phyloP scores from a whole-genome alignment of 2,888 invertebrate genomes.

The Auanema sp. region DNA sequence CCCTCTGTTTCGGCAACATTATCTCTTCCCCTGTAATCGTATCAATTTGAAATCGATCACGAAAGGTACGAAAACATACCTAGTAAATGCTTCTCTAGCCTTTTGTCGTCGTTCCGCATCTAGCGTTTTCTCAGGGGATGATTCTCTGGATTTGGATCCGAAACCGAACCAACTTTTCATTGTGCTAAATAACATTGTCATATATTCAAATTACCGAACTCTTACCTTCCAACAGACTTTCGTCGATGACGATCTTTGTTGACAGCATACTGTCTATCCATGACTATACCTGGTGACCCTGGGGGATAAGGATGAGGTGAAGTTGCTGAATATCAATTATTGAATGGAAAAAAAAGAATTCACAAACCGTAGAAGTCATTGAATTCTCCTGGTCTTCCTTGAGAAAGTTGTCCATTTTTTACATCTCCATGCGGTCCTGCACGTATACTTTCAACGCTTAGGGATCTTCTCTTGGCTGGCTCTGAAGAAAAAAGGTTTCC shows the following conservation, averaged over 20 bases:
- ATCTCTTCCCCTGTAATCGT: constrained; percentile 7
- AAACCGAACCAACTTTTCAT: constrained; percentile 46
- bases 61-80: not conserved
- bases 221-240: constrained; percentile 43
- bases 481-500: constrained; percentile 2
- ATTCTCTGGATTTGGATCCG: constrained; percentile 43
- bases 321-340: not conserved
- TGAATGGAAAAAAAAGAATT: not conserved
- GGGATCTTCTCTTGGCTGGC: constrained; percentile 26
- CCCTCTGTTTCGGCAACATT: not conserved
- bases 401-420: constrained; percentile 2
- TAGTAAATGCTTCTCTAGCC: not conserved
- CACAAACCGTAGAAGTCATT: too few relatives aligned
- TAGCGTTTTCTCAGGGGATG: constrained; percentile 38
- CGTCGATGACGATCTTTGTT: constrained; percentile 31
- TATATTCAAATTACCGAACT: not conserved
- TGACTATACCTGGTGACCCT: constrained; percentile 20
- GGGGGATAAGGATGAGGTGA: constrained; percentile 40
- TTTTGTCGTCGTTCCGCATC: constrained; percentile 9
- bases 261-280: constrained; percentile 18
- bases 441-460: constrained; percentile 41
- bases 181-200: constrained; percentile 34
- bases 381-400: too few relatives aligned
- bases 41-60: not conserved
- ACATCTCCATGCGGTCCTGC: not conserved